Evolutionary conservation across 2,888 invertebrate genomes (phyloP), one percentile per base, ranked within the genome.

Genomic region (Notodonta ziczac): DNA sequence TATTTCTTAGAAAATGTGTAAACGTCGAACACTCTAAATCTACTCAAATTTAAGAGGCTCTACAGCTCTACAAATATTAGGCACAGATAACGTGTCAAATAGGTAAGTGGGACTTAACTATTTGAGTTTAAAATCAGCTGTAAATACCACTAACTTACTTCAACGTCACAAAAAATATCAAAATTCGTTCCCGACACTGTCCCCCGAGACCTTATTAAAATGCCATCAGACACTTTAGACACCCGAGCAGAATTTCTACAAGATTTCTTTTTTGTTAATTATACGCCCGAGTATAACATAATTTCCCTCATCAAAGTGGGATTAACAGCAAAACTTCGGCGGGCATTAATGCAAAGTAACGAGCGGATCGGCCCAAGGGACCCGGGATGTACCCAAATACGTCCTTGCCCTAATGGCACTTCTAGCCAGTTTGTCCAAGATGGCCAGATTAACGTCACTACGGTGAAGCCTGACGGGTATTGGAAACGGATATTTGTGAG

Each of bases 261-360:
- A 66, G 66, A 62, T 67, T 60, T 58, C 57, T 73, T 81, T 84
- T 82, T 84, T 81, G 73, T 74, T 84, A 85, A 89, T 87, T 85
- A 87, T 24, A 82, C 76, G 71, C 64, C 71, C 24, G 24, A 24
- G 24, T 69, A 77, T 82, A 81, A 78, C 80, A 72, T 78, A 85
- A 84, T 83, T 88, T 86, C 83, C 81, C 82, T 88, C 86, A 88
- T 90, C 86, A 87, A 81, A 80, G 72, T 76, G 82, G 81, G 84
- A 83, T 86, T 84, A 82, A 78, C 78, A 77, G 80, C 81, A 81
- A 82, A 91, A 90, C 83, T 91, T 91, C 81, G 73, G 80, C 24
- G 24, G 80, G 83, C 86, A 86, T 90, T 90, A 91, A 91, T 88
- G 87, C 84, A 82, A 84, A 89, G 85, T 90, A 89, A 90, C 86